Evolutionary conservation across 1,140 invertebrate genomes (phyloP).

Genomic region (Agrypnia vestita): DNA sequence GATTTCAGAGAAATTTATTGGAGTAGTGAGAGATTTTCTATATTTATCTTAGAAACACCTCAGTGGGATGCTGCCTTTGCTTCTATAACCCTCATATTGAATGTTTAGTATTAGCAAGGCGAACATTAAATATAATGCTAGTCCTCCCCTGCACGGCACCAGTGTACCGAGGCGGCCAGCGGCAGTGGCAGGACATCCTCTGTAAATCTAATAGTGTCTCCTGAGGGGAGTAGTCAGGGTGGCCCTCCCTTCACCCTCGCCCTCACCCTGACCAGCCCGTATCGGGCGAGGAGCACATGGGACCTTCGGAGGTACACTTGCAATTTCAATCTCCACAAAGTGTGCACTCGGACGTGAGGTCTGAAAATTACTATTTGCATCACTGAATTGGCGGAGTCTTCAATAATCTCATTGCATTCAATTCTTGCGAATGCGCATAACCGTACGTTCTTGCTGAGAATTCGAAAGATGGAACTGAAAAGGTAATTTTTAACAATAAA

Average conservation of each 20-base stretch:
- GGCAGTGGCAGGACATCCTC: conserved; percentile 40
- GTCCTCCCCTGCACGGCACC: conserved; percentile 42
- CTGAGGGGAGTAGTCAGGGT: background rate
- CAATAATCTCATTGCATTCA: background rate
- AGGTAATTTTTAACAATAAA: too few relatives aligned
- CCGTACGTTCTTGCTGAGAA: too few relatives aligned
- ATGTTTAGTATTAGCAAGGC: too few relatives aligned
- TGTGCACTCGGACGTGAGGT: conserved; percentile 27
- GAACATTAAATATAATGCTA: background rate
- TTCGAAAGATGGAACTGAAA: too few relatives aligned
- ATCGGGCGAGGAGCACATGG: conserved; percentile 16
- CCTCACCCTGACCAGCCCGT: background rate
- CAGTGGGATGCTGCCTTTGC: too few relatives aligned
- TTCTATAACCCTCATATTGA: too few relatives aligned
- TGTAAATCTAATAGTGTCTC: conserved; percentile 60
- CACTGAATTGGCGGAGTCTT: conserved; percentile 3
- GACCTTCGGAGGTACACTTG: conserved; percentile 11
- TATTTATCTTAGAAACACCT: too few relatives aligned
- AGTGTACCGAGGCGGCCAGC: conserved; percentile 47
- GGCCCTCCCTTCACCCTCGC: background rate
- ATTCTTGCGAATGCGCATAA: too few relatives aligned
- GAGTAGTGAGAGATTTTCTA: too few relatives aligned
- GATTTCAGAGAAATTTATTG: too few relatives aligned
- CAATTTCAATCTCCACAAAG: conserved; percentile 34
- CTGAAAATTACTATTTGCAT: conserved; percentile 27